Conservation (phyloP, 2,797 vertebrate species). For the Garrulus glandarius region DNA sequence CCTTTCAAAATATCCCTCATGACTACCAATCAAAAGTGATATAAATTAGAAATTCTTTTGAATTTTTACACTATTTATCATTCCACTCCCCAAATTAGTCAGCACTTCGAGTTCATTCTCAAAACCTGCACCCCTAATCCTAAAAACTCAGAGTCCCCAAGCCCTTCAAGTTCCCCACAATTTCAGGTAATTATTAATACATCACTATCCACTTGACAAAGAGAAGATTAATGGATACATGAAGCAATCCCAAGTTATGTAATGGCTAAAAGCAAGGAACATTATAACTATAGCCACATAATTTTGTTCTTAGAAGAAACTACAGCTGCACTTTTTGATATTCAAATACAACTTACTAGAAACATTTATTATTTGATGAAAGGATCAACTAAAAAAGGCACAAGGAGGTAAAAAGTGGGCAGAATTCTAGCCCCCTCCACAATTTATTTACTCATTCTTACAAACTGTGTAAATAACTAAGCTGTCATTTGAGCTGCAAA, state of each 20-base stretch:
- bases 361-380: not conserved
- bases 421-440: not conserved
- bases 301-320: not conserved
- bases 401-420: not conserved
- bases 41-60: slow-evolving; percentile 43
- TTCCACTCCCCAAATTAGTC: slow-evolving; percentile 5
- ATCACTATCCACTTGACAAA: not conserved
- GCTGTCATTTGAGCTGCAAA: not conserved
- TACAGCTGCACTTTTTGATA: not conserved
- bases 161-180: not conserved
- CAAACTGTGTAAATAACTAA: not conserved
- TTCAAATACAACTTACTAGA: not conserved
- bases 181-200: not conserved
- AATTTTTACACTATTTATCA: slow-evolving; percentile 22
- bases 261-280: not conserved
- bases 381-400: not conserved
- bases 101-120: not conserved
- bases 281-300: not conserved
- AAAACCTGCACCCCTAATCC: not conserved
- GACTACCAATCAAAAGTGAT: slow-evolving; percentile 52
- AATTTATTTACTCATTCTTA: not conserved
- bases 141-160: not conserved
- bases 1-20: slow-evolving; percentile 53
- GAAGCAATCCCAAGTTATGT: not conserved
- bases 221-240: not conserved